Evolutionary conservation across 2,113 vertebrate species (phyloP), one percentile per base, ranked within the genome.

Genomic region (Euleptes europaea): DNA sequence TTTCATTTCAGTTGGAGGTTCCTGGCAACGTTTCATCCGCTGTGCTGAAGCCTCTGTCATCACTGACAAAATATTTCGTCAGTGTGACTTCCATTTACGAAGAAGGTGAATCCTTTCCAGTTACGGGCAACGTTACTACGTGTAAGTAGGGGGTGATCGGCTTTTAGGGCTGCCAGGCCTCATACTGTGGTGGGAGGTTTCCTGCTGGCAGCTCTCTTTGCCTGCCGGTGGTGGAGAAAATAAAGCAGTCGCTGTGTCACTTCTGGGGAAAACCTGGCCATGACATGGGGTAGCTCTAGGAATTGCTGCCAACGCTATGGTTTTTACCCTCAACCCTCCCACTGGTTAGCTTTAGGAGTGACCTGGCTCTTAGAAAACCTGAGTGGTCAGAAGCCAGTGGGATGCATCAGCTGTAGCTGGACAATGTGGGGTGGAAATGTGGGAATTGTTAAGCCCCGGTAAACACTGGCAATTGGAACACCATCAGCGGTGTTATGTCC

Each of bases 1-100:
- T 63, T 63, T 35, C 54, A 3, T 78, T 82, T 35, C 94, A 99
- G 98, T 92, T 95, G 3, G 97, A 98, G 82, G 97, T 97, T 69
- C 94, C 94, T 33, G 97, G 97, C 44, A 94, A 95, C 17, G 71
- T 88, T 65, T 97, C 96, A 69, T 97, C 96, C 0, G 95, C 97
- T 54, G 87, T 96, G 72, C 95, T 99, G 80, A 96, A 96, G 82
- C 97, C 97, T 47, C 94, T 99, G 67, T 97, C 97, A 1, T 98
- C 98, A 35, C 94, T 98, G 65, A 98, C 98, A 6, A 95, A 95
- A 26, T 99, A 99, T 69, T 95, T 96, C 5, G 95, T 99, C 60
- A 96, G 95, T 0, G 95, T 99, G 85, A 95, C 96, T 89, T 97
- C 97, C 11, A 81, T 89, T 0, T 97, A 97, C 14, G 91, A 96